These are phyloP conservation scores for Grammomys surdaster DNA, from an alignment of 2,113 vertebrate species.

Conservation along the genomic window DNA sequence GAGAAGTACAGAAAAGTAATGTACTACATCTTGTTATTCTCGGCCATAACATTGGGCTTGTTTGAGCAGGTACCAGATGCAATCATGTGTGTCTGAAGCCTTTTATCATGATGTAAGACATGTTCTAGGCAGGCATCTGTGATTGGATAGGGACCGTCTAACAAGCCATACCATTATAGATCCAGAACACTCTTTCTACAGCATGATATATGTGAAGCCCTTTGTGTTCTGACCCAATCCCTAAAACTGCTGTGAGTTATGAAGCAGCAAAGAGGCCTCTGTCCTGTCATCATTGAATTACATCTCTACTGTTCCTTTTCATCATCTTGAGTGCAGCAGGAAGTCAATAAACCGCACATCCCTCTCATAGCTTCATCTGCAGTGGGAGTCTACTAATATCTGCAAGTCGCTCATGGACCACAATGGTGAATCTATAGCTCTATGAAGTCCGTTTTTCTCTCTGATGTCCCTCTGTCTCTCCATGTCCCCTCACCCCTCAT, in stretches of 20 bases:
- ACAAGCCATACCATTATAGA: neutral
- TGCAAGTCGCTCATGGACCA: neutral
- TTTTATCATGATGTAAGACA: neutral
- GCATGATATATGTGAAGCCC: neutral
- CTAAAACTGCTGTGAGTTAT: conserved; percentile 7
- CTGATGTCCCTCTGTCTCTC: neutral
- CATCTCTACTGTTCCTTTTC: conserved; percentile 47
- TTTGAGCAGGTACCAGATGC: neutral
- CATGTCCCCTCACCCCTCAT: neutral
- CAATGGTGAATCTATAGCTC: conserved; percentile 10
- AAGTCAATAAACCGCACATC: neutral
- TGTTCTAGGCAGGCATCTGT: neutral
- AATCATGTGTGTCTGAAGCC: neutral
- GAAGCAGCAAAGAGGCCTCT: neutral
- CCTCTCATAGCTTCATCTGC: neutral
- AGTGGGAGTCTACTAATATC: neutral
- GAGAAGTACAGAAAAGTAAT: conserved; percentile 5
- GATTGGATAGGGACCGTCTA: conserved; percentile 6
- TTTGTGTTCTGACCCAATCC: conserved; percentile 23
- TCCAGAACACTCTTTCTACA: conserved; percentile 14
- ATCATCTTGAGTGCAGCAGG: neutral
- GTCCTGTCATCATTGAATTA: neutral
- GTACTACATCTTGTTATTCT: conserved; percentile 1
- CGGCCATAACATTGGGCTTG: conserved; percentile 4
- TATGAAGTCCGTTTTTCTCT: neutral